A percentile compares a stretch with the other conserved stretches of the same genome.
phyloP scores from a whole-genome alignment of 2,797 vertebrate genomes.

The Tachyglossus aculeatus region DNA sequence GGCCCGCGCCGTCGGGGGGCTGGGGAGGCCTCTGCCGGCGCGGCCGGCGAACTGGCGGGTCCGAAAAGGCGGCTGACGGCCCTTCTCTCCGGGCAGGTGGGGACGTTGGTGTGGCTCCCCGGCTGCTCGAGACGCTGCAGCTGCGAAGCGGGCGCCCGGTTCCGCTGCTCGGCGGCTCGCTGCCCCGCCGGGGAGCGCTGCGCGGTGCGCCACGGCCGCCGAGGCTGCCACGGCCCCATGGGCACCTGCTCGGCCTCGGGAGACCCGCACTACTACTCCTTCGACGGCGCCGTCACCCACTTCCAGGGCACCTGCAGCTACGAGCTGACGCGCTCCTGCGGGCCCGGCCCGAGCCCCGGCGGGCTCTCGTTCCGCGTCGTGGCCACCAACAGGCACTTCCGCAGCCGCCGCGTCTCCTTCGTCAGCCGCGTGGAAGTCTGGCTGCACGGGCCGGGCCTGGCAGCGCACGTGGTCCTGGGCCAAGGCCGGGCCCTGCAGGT shows the following conservation, averaged over 20 bases:
- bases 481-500: conserved; percentile 61
- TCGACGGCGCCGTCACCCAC: conserved; percentile 75
- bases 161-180: conserved; percentile 46
- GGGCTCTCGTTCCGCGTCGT: conserved; percentile 59
- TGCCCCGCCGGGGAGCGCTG: conserved; percentile 65
- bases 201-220: conserved; percentile 49
- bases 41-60: background rate
- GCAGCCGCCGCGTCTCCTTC: conserved; percentile 68
- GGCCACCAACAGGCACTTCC: conserved; percentile 68
- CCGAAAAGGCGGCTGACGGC: background rate
- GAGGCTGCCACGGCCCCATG: conserved; percentile 60
- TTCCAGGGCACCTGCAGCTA: conserved; percentile 81
- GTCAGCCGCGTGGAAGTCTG: conserved; percentile 69
- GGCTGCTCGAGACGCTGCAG: conserved; percentile 62
- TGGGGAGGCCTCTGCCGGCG: background rate
- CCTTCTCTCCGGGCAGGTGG: conserved; percentile 30
- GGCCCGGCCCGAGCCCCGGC: background rate
- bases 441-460: conserved; percentile 34
- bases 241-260: conserved; percentile 73
- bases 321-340: conserved; percentile 61
- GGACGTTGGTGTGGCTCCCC: conserved; percentile 65
- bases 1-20: background rate
- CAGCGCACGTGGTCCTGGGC: conserved; percentile 54
- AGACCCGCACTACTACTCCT: conserved; percentile 78
- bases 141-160: conserved; percentile 53